These are phyloP conservation scores for Chymomyza procnemis DNA, from an alignment of 2,888 invertebrate genomes.

Conservation along the genomic window DNA sequence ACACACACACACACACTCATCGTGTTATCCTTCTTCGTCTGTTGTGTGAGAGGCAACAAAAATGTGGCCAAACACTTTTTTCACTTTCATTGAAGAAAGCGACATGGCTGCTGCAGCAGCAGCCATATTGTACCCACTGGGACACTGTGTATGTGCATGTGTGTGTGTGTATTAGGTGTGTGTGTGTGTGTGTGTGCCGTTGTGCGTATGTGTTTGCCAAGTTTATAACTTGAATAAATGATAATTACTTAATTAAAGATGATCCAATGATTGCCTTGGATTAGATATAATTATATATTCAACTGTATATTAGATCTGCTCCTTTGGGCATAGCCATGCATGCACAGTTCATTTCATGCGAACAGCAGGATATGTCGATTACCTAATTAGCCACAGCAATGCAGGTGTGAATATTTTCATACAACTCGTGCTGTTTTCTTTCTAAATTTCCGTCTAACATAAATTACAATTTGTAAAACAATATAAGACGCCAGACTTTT, in stretches of 20 bases:
- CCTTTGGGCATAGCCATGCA: neutral
- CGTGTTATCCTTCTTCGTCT: too few species aligned
- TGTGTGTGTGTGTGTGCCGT: slow-evolving; percentile 45
- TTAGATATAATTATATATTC: neutral
- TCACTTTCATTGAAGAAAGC: slow-evolving; percentile 42
- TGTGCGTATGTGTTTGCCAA: slow-evolving; percentile 44
- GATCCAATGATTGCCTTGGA: neutral
- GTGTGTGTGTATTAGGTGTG: too few species aligned
- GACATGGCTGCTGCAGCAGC: slow-evolving; percentile 21
- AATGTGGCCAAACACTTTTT: slow-evolving; percentile 31
- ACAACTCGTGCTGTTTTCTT: too few species aligned
- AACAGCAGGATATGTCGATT: neutral
- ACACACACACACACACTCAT: too few species aligned
- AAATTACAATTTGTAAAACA: too few species aligned
- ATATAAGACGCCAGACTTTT: too few species aligned
- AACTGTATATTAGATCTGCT: neutral
- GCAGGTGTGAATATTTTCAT: too few species aligned
- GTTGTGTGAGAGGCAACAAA: neutral
- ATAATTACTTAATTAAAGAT: neutral
- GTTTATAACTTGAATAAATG: slow-evolving; percentile 33
- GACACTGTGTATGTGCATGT: slow-evolving; percentile 33
- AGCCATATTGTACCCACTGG: neutral
- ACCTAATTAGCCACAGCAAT: neutral
- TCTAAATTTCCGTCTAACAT: too few species aligned
- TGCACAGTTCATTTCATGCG: neutral